phyloP scores from a whole-genome alignment of 2,797 vertebrate species.

The Petrocephalus sullivani region DNA sequence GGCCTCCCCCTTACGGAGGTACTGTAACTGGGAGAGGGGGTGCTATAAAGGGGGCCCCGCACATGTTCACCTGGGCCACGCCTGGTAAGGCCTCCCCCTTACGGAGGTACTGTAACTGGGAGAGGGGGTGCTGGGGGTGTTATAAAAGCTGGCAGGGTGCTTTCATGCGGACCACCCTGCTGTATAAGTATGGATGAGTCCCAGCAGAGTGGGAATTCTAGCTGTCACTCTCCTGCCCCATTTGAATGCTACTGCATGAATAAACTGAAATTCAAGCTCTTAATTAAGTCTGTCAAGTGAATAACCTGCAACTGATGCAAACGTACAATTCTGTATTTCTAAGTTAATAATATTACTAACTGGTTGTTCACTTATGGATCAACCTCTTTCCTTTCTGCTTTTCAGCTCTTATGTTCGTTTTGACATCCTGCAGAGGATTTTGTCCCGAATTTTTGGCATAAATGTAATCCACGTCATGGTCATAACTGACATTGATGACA shows the following conservation, averaged over 20 bases:
- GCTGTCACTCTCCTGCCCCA: background rate
- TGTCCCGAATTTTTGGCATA: slow-evolving; percentile 75
- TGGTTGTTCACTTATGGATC: background rate
- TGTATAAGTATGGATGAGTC: background rate
- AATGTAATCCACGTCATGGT: slow-evolving; percentile 87
- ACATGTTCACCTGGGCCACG: slow-evolving; percentile 85
- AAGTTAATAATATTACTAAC: background rate
- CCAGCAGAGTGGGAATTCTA: background rate
- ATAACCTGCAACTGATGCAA: background rate
- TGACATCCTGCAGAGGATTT: slow-evolving; percentile 85
- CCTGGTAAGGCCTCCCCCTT: slow-evolving; percentile 69
- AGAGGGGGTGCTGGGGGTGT: background rate
- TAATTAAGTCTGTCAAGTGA: background rate
- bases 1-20: slow-evolving; percentile 19
- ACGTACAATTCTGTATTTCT: background rate
- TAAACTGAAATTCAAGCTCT: background rate
- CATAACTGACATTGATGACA: slow-evolving; percentile 92
- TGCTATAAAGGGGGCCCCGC: background rate
- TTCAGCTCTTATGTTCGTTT: slow-evolving; percentile 87
- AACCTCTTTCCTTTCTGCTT: slow-evolving; percentile 23
- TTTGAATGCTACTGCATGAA: background rate
- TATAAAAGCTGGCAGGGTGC: background rate
- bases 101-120: background rate
- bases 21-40: background rate
- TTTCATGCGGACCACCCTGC: background rate